A percentile compares a stretch with the other conserved stretches of the same genome.
Evolutionary conservation across 2,888 invertebrate species (phyloP).

Genomic region (Prionchulus punctatus): DNA sequence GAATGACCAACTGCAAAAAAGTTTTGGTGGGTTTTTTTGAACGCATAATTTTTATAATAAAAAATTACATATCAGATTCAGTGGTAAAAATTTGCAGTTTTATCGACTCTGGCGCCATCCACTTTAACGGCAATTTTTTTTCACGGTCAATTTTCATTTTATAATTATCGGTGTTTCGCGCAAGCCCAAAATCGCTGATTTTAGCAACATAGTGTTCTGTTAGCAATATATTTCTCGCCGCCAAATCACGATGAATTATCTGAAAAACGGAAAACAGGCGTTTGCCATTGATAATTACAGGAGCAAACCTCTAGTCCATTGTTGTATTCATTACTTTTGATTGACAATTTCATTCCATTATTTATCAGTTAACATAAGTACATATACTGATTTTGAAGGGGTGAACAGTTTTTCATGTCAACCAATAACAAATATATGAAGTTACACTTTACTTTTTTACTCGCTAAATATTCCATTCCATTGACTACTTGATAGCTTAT

Average conservation of each 20-base stretch:
- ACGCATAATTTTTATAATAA: too few species aligned
- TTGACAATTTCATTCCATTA: too few species aligned
- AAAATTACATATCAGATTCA: conserved; percentile 53
- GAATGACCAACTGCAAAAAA: too few species aligned
- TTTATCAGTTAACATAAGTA: too few species aligned
- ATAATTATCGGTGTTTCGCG: conserved; percentile 54
- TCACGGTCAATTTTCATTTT: conserved; percentile 11
- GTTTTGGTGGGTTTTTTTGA: too few species aligned
- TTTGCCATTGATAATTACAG: too few species aligned
- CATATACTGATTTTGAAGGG: too few species aligned
- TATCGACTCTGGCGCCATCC: conserved; percentile 13
- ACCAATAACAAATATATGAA: too few species aligned
- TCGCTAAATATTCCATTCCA: conserved; percentile 10
- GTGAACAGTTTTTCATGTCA: too few species aligned
- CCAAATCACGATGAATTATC: conserved; percentile 88
- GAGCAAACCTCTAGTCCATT: too few species aligned
- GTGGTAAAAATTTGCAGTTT: conserved; percentile 9
- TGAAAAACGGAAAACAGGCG: too few species aligned
- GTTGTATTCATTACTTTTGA: too few species aligned
- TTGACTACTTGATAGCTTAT: conserved; percentile 6
- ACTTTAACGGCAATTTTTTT: conserved; percentile 13
- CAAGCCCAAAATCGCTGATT: conserved; percentile 91
- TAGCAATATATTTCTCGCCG: conserved; percentile 84
- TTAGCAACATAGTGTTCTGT: conserved; percentile 79
- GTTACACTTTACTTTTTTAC: conserved; percentile 9